Percentiles rank a stretch among this genome's conserved stretches.
phyloP scores from a whole-genome alignment of 1,140 invertebrate species.

The Pantala flavescens region DNA sequence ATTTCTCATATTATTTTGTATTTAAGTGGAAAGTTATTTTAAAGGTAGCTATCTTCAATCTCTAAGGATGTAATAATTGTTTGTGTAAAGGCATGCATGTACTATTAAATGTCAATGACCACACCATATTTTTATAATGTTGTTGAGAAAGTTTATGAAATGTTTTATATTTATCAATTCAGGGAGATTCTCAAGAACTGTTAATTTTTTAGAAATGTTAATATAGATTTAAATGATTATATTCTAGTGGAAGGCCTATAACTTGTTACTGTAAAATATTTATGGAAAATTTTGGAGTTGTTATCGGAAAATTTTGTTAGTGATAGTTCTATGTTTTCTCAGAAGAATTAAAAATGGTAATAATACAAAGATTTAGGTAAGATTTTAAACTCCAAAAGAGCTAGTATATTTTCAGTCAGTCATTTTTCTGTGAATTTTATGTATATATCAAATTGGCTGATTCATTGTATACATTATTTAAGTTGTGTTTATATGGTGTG shows the following conservation, averaged over 20 bases:
- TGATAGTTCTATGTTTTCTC: no score
- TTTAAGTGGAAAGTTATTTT: no score
- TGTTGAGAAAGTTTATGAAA: background rate
- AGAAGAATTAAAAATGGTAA: no score
- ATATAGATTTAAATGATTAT: background rate
- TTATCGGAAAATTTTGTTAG: background rate
- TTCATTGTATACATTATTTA: no score
- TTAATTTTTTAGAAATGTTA: background rate
- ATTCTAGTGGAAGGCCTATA: background rate
- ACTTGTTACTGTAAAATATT: background rate
- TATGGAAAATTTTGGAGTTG: background rate
- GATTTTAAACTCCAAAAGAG: no score
- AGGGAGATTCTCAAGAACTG: background rate
- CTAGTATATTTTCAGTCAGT: no score
- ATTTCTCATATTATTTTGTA: no score
- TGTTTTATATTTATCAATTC: conserved; percentile 4
- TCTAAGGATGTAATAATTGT: background rate
- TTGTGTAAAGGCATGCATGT: background rate
- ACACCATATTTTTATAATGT: background rate
- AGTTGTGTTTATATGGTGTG: no score
- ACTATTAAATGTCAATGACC: background rate
- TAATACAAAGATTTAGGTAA: no score
- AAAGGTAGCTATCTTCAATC: background rate
- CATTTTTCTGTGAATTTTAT: no score
- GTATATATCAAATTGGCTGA: no score